Base-by-base conservation (phyloP, 2,113 vertebrate species). In the Conger conger region DNA sequence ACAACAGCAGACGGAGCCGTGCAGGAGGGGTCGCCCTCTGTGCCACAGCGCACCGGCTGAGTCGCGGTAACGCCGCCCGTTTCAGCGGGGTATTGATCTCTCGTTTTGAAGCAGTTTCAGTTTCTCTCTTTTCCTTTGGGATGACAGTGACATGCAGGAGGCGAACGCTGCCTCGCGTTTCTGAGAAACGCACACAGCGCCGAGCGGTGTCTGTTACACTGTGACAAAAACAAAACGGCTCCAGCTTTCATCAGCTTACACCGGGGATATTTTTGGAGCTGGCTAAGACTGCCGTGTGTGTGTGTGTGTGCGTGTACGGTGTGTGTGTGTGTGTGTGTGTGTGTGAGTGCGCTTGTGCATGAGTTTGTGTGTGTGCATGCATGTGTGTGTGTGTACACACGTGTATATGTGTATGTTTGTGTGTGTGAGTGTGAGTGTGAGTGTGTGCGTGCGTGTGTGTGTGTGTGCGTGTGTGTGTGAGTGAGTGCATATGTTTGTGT, bases 1-100 rank as follows among this genome's bases (percentile, higher is more conserved):
- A 86, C 86, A 88, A 84, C 77, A 5, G 30, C 15, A 11, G 85
- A 40, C 27, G 35, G 40, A 20, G 60, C 60, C n/a, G 38, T 5
- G 63, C 27, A 82, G n/a, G 23, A 3, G 30, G 18, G 9, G 37
- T 0, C 78, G n/a, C 42, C 36, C 1, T 23, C 3, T 27, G 9
- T 38, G 40, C 27, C 37, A 81, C 9, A 9, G n/a, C 23, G 4
- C 57, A 8, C 20, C 4, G 9, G 18, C 20, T 27, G 38, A 42
- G 23, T 6, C n/a, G 8, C 38, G 6, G 37, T 40, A 18, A 45
- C 79, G 5, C 38, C 45, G 4, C 1, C 11, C 1, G 45, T 0
- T 50, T 50, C 45, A 50, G 45, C 45, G 11, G 45, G 17, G 79
- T 33, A 17, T 18, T 30, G 40, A 33, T 81, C 16, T 7, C 15